Conservation (phyloP, 2,797 vertebrate genomes). For the Macropus fuliginosus region DNA sequence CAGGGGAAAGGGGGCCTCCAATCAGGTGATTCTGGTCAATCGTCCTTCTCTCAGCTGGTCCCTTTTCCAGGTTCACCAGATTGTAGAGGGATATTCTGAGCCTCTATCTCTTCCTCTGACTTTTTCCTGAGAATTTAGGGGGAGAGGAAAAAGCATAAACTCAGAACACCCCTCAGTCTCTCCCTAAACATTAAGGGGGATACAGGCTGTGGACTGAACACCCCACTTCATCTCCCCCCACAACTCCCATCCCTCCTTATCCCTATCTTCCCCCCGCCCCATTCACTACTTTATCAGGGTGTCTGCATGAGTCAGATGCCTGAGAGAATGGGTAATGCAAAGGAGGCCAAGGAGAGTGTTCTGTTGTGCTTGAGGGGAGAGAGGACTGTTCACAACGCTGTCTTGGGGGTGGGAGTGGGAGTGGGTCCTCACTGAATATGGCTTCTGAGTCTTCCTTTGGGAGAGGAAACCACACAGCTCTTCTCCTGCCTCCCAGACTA, state of each 20-base stretch:
- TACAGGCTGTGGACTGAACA: not conserved
- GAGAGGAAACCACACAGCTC: not conserved
- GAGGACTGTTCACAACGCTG: fast-evolving
- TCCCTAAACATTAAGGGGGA: not conserved
- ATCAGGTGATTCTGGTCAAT: not conserved
- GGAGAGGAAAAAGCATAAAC: not conserved
- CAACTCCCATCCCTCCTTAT: not conserved
- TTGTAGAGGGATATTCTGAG: constrained; percentile 69
- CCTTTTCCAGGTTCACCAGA: not conserved
- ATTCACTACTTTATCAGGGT: not conserved
- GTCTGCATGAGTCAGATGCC: not conserved
- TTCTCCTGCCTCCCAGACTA: not conserved
- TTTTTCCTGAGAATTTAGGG: constrained; percentile 57
- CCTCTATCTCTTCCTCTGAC: constrained; percentile 40
- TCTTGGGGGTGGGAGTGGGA: not conserved
- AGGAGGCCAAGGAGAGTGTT: too few species aligned
- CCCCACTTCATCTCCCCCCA: not conserved
- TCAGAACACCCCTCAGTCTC: not conserved
- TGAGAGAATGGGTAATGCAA: not conserved
- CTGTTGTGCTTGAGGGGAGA: not conserved
- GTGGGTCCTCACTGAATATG: not conserved
- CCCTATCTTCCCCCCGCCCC: not conserved
- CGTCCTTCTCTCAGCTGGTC: constrained; percentile 50
- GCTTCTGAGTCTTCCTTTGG: not conserved
- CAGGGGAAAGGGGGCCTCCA: not conserved